phyloP scores from a whole-genome alignment of 2,797 vertebrate genomes.

The Fundulus diaphanus region DNA sequence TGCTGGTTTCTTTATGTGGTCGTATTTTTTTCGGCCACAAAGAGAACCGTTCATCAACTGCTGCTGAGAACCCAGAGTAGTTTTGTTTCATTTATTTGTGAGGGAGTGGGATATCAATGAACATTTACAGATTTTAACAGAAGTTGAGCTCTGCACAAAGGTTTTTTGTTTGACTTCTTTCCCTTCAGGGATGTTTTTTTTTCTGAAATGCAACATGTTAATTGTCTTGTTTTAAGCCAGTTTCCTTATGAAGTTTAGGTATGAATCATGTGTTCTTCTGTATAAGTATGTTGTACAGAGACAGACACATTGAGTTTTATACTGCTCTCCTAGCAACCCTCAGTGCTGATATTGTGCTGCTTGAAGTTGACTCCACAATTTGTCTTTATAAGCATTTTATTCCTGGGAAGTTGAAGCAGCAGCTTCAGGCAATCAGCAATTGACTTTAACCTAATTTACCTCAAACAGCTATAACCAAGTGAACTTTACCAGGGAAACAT shows the following conservation, averaged over 20 bases:
- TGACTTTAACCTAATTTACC: neutral
- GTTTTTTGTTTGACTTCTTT: too few species aligned
- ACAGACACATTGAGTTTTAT: neutral
- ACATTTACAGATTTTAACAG: too few species aligned
- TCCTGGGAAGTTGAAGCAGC: neutral
- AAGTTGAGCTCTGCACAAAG: too few species aligned
- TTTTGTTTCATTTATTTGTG: neutral
- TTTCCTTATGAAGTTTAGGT: neutral
- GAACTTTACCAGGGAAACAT: neutral
- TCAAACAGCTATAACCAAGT: neutral
- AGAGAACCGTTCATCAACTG: too few species aligned
- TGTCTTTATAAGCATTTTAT: neutral
- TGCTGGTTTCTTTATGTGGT: neutral
- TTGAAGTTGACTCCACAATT: neutral
- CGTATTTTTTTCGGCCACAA: too few species aligned
- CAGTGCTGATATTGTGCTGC: neutral
- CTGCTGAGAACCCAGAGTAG: too few species aligned
- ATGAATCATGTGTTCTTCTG: neutral
- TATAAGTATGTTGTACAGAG: neutral
- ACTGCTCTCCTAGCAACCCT: neutral
- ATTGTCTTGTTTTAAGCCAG: neutral
- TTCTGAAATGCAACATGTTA: too few species aligned
- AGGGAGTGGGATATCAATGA: neutral
- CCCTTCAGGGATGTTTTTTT: too few species aligned
- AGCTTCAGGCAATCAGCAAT: neutral